Base-by-base conservation (phyloP, 2,113 vertebrate genomes). In the Pangasianodon hypophthalmus region DNA sequence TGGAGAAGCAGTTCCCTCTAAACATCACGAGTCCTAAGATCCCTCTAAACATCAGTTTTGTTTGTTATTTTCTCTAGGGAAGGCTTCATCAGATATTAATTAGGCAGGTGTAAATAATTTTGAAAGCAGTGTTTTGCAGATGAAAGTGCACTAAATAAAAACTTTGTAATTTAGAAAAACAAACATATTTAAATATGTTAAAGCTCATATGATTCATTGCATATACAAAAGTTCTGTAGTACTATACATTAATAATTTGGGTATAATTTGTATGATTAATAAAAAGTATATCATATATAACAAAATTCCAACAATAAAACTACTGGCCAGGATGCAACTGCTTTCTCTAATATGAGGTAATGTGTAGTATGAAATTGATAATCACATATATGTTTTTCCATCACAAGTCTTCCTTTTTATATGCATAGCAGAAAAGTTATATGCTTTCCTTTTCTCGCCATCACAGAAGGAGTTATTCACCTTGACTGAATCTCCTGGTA, bases 401-500 rank as follows among this genome's bases (percentile, higher is more conserved):
- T 29, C 19, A 24, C 21, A 62, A 62, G 29, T 26, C 56, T 83
- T 83, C 50, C 13, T 54, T 32, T 32, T 41, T 6, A 41, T 29
- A 69, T 58, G 48, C 5, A 44, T 24, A 83, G 21, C 4, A 81
- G 32, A 79, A 80, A 50, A 0, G 19, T 9, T 52, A 29, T 32
- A 46, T 9, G 4, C 44, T 81, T 21, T 10, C n/a, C 37, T 19
- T 41, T 64, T 81, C 19, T 81, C 60, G 13, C 46, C 48, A 60
- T 67, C 32, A 29, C 48, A 19, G 37, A 56, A 18, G 62, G n/a
- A 71, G 24, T 77, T 77, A n/a, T 58, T 86, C 97, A 99, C 98
- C 97, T 96, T 21, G 93, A 95, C 91, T 97, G 93, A 18, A 97
- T 94, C 93, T 95, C 94, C 84, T 89, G 92, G 60, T 93, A 94